A percentile compares a stretch with the other conserved stretches of the same genome.
Evolutionary conservation across 2,797 vertebrate species (phyloP).

Genomic region (Danio jaintianensis): DNA sequence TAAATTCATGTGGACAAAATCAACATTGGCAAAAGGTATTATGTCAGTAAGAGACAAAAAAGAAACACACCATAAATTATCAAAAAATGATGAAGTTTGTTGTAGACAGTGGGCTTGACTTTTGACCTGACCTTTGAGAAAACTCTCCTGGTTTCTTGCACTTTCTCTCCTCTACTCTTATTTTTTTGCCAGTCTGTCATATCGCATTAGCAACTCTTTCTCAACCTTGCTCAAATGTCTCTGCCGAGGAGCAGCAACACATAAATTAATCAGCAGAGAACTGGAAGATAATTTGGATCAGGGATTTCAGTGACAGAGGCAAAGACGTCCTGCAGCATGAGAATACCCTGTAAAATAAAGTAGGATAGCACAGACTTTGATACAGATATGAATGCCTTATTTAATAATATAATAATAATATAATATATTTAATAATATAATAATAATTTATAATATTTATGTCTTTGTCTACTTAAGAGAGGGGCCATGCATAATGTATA

Average conservation of each 20-base stretch:
- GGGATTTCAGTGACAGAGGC: conserved; percentile 29
- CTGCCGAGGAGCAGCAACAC: conserved; percentile 38
- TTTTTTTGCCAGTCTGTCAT: conserved; percentile 41
- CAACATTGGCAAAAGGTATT: not conserved
- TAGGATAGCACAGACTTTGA: conserved; percentile 24
- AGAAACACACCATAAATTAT: not conserved
- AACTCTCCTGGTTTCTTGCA: conserved; percentile 7
- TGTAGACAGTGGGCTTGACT: not conserved
- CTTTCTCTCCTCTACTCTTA: not conserved
- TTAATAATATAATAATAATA: no score
- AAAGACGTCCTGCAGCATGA: conserved; percentile 4
- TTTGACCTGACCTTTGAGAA: conserved; percentile 29
- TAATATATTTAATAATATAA: no score
- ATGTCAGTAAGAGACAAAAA: not conserved
- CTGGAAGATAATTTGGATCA: conserved; percentile 34
- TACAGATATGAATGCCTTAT: conserved; percentile 47
- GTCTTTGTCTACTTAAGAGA: conserved; percentile 25
- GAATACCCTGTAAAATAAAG: conserved; percentile 39
- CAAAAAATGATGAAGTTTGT: conserved; percentile 16
- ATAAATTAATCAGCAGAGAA: conserved; percentile 59
- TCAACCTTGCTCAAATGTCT: conserved; percentile 23
- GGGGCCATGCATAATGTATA: conserved; percentile 46
- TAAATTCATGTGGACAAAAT: conserved; percentile 3
- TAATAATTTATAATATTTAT: no score
- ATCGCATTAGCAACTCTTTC: conserved; percentile 42